A percentile compares a stretch with the other conserved stretches of the same genome.
phyloP scores from a whole-genome alignment of 2,113 vertebrate species.

The Melanostigma gelatinosum region DNA sequence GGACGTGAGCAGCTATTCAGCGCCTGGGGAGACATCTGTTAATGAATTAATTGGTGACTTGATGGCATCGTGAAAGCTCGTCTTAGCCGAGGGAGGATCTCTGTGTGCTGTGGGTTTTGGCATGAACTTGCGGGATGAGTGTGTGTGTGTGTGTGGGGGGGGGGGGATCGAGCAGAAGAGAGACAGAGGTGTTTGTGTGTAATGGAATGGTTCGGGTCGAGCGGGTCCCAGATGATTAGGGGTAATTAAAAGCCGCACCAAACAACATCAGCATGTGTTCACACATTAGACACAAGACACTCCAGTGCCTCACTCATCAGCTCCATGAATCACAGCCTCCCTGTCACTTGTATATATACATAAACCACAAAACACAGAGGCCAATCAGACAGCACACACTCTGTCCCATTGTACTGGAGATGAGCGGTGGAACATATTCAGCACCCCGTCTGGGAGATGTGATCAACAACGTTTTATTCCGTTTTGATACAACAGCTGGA shows the following conservation, averaged over 20 bases:
- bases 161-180: neutral
- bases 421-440: neutral
- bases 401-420: neutral
- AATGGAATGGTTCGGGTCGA: slow-evolving; percentile 58
- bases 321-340: slow-evolving; percentile 43
- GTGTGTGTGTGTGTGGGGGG: slow-evolving; percentile 28
- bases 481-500: neutral
- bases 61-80: slow-evolving; percentile 68
- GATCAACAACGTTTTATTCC: neutral
- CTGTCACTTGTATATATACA: slow-evolving; percentile 7
- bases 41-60: slow-evolving; percentile 76
- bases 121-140: slow-evolving; percentile 6
- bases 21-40: slow-evolving; percentile 63
- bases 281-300: slow-evolving; percentile 60
- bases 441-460: neutral
- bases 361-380: neutral
- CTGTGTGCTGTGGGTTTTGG: slow-evolving; percentile 65
- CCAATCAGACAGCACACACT: slow-evolving; percentile 1
- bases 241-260: slow-evolving; percentile 65
- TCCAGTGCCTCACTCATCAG: slow-evolving; percentile 31
- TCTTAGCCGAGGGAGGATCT: slow-evolving; percentile 60
- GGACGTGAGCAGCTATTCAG: slow-evolving; percentile 53
- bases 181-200: slow-evolving; percentile 41
- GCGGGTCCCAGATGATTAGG: slow-evolving; percentile 57
- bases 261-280: slow-evolving; percentile 60